Evolutionary conservation across 2,888 invertebrate species (phyloP).

Genomic region (Sepiola atlantica): DNA sequence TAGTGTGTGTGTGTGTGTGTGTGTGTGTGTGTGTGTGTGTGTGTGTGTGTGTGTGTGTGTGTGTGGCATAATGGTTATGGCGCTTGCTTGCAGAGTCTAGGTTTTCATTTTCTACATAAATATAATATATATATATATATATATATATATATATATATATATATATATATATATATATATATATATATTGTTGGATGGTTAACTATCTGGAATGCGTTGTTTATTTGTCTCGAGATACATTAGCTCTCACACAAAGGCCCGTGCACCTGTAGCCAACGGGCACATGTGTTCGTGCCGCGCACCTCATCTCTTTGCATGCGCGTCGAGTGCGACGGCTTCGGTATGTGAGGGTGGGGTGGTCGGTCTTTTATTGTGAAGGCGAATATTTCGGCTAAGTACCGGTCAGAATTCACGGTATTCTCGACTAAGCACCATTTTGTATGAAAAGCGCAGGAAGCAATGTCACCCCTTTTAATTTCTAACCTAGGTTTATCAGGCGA

Average conservation of each 20-base stretch:
- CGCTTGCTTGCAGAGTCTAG: too few relatives aligned
- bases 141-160: slow-evolving; percentile 37
- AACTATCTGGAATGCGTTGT: background rate
- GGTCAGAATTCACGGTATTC: background rate
- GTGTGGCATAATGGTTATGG: too few relatives aligned
- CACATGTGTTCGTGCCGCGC: background rate
- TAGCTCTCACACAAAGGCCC: background rate
- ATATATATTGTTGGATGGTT: background rate
- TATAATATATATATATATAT: background rate
- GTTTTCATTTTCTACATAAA: too few relatives aligned
- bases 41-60: too few relatives aligned
- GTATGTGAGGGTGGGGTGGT: background rate
- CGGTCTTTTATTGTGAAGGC: background rate
- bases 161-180: background rate
- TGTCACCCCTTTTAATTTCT: background rate
- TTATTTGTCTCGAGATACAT: background rate
- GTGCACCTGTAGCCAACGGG: background rate
- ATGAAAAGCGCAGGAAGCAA: background rate
- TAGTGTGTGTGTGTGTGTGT: too few relatives aligned
- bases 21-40: too few relatives aligned
- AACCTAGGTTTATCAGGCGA: background rate
- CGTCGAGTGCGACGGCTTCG: background rate
- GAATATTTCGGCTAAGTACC: background rate
- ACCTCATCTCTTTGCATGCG: background rate
- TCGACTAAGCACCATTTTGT: background rate